Base-by-base conservation (phyloP, 2,113 vertebrate genomes). In the Colistium nudipinnis region DNA sequence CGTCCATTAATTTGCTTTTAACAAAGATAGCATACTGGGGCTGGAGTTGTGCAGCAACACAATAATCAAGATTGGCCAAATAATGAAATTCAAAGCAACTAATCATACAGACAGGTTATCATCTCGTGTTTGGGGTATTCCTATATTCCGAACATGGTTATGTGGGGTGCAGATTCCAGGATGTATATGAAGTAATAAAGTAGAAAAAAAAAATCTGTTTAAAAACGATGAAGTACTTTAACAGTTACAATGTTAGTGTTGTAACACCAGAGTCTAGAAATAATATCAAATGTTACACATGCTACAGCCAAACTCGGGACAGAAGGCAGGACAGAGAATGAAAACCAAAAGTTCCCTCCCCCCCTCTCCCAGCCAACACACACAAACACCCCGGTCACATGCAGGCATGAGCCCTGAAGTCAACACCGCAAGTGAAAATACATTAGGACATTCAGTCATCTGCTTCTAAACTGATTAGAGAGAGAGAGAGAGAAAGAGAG, bases 281-380 rank as follows among this genome's bases (percentile, higher is more conserved):
- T 41, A 22, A 12, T 7, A 51, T 36, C 8, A 39, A 55, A 44
- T 27, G 22, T 49, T 49, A 54, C n/a, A 28, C 22, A 24, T 30
- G 5, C 14, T 13, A 20, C 45, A 43, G 62, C 48, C 31, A 67
- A 60, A 31, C 28, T 30, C 38, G 6, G 49, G 12, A 25, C 33
- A 39, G n/a, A 67, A 74, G n/a, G 39, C 36, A 16, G 38, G 38
- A 48, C 19, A 3, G 59, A 78, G 70, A 78, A 82, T 66, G 73
- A 57, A 84, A 86, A 88, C 20, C 45, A 76, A 80, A 77, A 63
- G 25, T 14, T 1, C 19, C 31, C 35, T 6, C 4, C 6, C 3
- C 19, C 12, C 10, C 24, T 4, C 25, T n/a, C 33, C 19, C 33
- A 62, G 39, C 11, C 45, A 53, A 19, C 24, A 36, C 16, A 19